Evolutionary conservation across 2,113 vertebrate genomes (phyloP), one percentile per base, ranked within the genome.

Genomic region (Erythrolamprus reginae): DNA sequence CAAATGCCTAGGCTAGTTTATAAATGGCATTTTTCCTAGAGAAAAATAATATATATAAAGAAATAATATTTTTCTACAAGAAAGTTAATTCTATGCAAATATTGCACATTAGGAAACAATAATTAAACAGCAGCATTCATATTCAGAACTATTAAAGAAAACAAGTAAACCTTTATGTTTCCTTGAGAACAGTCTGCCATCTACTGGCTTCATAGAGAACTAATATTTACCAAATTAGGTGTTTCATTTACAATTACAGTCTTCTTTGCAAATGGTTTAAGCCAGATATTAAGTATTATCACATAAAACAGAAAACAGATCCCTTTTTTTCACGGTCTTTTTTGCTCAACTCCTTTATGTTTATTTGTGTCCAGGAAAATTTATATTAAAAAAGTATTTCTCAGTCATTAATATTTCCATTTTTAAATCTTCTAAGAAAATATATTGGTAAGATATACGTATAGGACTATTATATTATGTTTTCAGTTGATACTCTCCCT

Each of bases 181-280:
- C 23, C 26, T 82, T 88, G 21, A 56, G 52, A 88, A 48, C n/a
- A 47, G 12, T 56, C 45, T 82, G 90, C 86, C 86, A 84, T 51
- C 90, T 90, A 82, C 85, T 90, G 90, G 85, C 42, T n/a, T 84
- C 58, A 87, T 17, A 42, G 82, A 88, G 83, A n/a, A 84, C n/a
- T 82, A 90, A 61, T 84, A 23, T 33, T 89, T 84, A 38, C 21
- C 50, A 28, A 48, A 24, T 42, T 50, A 26, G 26, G 10, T 53
- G 26, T 90, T 82, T 55, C 50, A 10, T n/a, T 77, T 38, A 86
- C 21, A 52, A 8, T 86, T 89, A 48, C 0, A 58, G 3, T 50
- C 52, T 82, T 33, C 23, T 21, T 90, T 50, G 2, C 19, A 42
- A n/a, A 45, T 10, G 48, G 10, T 19, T 65, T 47, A 88, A 45